A percentile compares a stretch with the other conserved stretches of the same genome.
Evolutionary conservation across 1,140 invertebrate species (phyloP).

Genomic region (Chlorops oryzae): DNA sequence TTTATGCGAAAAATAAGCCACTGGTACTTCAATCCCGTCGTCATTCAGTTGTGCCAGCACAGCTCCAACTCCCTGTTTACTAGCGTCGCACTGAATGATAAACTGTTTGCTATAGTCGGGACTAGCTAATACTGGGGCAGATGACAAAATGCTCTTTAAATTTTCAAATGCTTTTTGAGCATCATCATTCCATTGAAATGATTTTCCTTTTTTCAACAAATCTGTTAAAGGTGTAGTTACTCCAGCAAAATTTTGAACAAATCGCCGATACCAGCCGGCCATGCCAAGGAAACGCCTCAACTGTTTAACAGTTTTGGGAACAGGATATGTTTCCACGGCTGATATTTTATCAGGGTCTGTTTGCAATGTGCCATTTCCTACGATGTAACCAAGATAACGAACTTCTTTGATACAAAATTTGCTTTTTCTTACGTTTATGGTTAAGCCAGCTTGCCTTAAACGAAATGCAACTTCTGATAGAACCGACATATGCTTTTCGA

Average conservation of each 20-base stretch:
- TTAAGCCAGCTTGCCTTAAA: conserved; percentile 2
- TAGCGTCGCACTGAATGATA: too few species aligned
- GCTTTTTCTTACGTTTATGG: too few species aligned
- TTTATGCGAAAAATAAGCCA: too few species aligned
- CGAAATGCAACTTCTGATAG: background rate
- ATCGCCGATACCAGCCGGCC: too few species aligned
- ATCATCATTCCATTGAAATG: background rate
- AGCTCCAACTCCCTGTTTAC: too few species aligned
- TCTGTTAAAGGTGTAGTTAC: conserved; percentile 30
- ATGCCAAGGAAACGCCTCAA: conserved; percentile 21
- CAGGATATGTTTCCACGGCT: conserved; percentile 1
- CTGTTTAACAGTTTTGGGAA: conserved; percentile 3
- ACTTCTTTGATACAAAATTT: too few species aligned
- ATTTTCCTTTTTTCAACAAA: too few species aligned
- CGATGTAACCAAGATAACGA: too few species aligned
- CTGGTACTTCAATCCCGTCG: too few species aligned
- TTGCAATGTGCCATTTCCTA: too few species aligned
- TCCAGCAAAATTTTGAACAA: conserved; percentile 37
- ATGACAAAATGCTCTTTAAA: too few species aligned
- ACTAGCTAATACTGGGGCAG: conserved; percentile 11
- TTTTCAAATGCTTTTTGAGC: background rate
- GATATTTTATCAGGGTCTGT: conserved; percentile 10
- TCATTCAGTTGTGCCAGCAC: conserved; percentile 12
- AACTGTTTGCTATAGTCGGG: conserved; percentile 15
- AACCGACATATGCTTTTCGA: conserved; percentile 25